Evolutionary conservation across 2,113 vertebrate genomes (phyloP).

Genomic region (Ceyx melanurus): DNA sequence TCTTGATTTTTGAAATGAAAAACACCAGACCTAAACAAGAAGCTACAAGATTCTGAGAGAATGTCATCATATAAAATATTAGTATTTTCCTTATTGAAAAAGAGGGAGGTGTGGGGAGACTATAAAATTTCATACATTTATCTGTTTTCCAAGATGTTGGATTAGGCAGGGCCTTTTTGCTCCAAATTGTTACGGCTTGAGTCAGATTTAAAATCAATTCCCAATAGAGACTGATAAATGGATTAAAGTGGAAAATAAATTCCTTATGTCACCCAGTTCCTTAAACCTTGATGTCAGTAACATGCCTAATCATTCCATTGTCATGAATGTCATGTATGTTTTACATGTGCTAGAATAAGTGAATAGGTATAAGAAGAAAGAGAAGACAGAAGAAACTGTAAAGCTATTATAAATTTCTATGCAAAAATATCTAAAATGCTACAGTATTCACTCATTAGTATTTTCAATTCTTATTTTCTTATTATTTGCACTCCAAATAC

Average conservation of each 20-base stretch:
- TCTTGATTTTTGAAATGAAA: slow-evolving; percentile 9
- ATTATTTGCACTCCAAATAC: background rate
- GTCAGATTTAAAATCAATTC: slow-evolving; percentile 68
- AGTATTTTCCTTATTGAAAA: slow-evolving; percentile 1
- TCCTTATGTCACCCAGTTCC: slow-evolving; percentile 63
- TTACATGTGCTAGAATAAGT: slow-evolving; percentile 58
- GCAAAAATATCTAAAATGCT: slow-evolving; percentile 9
- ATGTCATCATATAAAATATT: background rate
- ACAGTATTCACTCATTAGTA: background rate
- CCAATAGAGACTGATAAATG: slow-evolving; percentile 66
- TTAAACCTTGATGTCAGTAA: slow-evolving; percentile 73
- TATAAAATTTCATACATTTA: slow-evolving; percentile 12
- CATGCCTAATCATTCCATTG: slow-evolving; percentile 71
- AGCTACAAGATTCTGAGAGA: background rate
- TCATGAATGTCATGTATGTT: slow-evolving; percentile 71
- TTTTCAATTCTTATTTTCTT: background rate
- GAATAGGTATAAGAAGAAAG: slow-evolving; percentile 38
- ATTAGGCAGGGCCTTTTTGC: background rate
- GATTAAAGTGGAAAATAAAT: slow-evolving; percentile 75
- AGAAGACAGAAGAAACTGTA: slow-evolving; percentile 25
- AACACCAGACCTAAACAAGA: background rate
- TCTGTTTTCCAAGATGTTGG: slow-evolving; percentile 7
- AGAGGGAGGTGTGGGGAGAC: background rate
- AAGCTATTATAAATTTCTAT: background rate
- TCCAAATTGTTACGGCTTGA: slow-evolving; percentile 37